phyloP scores from a whole-genome alignment of 1,140 invertebrate genomes.

The Sweltsa coloradensis region DNA sequence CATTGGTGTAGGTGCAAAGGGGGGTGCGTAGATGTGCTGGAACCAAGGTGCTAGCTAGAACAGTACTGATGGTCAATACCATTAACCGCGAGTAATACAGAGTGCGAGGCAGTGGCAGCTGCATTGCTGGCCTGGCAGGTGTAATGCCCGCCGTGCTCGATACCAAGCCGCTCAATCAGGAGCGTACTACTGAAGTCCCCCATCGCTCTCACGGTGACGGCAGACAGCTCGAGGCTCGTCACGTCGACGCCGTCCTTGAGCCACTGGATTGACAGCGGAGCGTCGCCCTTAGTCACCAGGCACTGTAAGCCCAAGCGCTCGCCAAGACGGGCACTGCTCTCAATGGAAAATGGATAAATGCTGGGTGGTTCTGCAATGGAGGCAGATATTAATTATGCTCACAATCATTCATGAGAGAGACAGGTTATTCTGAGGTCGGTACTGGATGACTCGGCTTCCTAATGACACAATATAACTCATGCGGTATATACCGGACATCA shows the following conservation, averaged over 20 bases:
- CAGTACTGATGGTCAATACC: constrained; percentile 12
- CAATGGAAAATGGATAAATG: constrained; percentile 60
- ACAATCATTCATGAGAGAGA: neutral
- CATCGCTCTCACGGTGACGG: constrained; percentile 11
- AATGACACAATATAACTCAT: too few species aligned
- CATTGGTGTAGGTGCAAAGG: neutral
- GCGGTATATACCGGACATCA: too few species aligned
- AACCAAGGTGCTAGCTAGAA: neutral
- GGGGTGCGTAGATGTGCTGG: neutral
- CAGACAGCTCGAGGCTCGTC: constrained; percentile 1
- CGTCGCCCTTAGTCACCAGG: constrained; percentile 58
- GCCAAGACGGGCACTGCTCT: constrained; percentile 40
- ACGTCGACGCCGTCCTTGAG: constrained; percentile 24
- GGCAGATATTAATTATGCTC: neutral
- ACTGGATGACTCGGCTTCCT: too few species aligned
- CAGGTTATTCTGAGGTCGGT: neutral
- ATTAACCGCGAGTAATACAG: constrained; percentile 21
- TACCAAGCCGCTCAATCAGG: constrained; percentile 32
- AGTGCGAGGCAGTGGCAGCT: constrained; percentile 19
- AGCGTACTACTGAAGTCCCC: constrained; percentile 31
- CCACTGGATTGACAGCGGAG: constrained; percentile 60
- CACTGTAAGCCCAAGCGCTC: constrained; percentile 49
- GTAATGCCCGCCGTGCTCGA: constrained; percentile 36
- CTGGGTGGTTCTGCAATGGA: constrained; percentile 46
- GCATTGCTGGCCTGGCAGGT: constrained; percentile 30